Evolutionary conservation across 2,797 vertebrate species (phyloP), one percentile per base, ranked within the genome.

Genomic region (Threskiornis aethiopicus): DNA sequence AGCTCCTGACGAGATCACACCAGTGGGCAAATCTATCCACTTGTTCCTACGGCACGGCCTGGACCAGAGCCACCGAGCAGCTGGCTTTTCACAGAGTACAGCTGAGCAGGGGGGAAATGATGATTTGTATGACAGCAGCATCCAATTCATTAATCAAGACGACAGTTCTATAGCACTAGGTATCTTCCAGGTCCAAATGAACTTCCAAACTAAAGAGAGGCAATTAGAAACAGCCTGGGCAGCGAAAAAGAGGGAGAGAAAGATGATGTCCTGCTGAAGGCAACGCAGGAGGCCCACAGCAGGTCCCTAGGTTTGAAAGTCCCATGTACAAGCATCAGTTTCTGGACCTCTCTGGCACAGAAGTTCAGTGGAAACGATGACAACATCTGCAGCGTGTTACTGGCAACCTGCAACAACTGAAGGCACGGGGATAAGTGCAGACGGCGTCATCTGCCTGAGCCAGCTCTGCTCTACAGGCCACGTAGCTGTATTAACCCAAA

Each of bases 301-400:
- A 35, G 35, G 42, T 17, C 33, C 64, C 21, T 5, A 2, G 9
- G 16, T 52, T 35, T 51, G 42, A 1, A 13, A 49, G 65, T 19
- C 21, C 33, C 33, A 4, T 0, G n/a, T 8, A 16, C 41, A 19
- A n/a, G 16, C 44, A 69, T 3, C 44, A 18, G 19, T 22, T 29
- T 41, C 73, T 47, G 78, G 69, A 16, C 24, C 51, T 69, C 46
- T 24, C 78, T 21, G 59, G 72, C 39, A 9, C 0, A 10, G 46
- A 19, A 28, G 28, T 7, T n/a, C 35, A 33, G 1, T 0, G 18
- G 72, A 18, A 61, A 42, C 0, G 25, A 22, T 3, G 55, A 0
- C 2, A 67, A 47, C 35, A 20, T 13, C 61, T 25, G 41, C 81
- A 85, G 80, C 0, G 1, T 3, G 47, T 17, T 33, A 13, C 67